phyloP scores from a whole-genome alignment of 2,113 vertebrate species.

The Meleagris gallopavo region DNA sequence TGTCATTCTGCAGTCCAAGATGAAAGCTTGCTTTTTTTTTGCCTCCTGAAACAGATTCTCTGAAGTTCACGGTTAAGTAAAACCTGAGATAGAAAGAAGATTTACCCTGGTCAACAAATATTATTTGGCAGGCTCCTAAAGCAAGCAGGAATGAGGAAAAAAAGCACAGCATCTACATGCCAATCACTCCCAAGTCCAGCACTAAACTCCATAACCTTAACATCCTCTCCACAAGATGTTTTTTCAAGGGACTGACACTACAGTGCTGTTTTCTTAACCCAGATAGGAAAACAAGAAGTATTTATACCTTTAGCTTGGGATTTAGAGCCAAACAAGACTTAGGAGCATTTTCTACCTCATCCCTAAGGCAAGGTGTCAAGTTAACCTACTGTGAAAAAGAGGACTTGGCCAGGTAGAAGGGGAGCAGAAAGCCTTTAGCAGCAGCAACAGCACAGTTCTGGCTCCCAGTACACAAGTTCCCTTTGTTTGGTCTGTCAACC shows the following conservation, averaged over 20 bases:
- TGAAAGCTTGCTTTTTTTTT: neutral
- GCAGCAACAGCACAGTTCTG: no score
- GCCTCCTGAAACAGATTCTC: neutral
- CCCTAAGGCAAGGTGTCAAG: neutral
- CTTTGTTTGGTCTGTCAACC: neutral
- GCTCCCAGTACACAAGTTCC: neutral
- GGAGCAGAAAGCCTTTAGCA: neutral
- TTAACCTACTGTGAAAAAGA: neutral
- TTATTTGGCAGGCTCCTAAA: neutral
- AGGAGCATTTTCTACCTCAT: neutral
- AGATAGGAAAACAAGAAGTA: neutral
- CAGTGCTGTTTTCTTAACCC: neutral
- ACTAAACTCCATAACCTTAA: neutral
- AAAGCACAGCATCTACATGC: neutral
- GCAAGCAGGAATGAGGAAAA: neutral
- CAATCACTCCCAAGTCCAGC: neutral
- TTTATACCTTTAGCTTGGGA: neutral
- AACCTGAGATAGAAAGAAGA: neutral
- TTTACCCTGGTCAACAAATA: neutral
- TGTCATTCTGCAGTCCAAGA: neutral
- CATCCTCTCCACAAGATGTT: fast-evolving
- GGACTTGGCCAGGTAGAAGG: neutral
- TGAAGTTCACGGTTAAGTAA: neutral
- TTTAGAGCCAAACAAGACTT: neutral
- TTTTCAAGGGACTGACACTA: neutral